Conservation (phyloP, 2,888 invertebrate species). For the Theretra japonica region DNA sequence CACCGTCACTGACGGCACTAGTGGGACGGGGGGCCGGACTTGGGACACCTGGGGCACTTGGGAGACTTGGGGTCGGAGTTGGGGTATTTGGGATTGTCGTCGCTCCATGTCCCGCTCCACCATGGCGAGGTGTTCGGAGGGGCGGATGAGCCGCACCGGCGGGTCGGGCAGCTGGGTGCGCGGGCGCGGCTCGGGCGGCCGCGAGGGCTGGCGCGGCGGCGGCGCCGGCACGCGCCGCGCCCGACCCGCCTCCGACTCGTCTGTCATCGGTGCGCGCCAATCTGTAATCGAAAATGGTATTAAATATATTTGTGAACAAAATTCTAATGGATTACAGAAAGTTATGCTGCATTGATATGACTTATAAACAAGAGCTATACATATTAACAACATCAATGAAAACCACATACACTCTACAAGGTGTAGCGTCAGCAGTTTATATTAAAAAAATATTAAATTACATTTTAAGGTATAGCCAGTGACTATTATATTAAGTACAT, state of each 20-base stretch:
- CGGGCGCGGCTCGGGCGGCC: conserved; percentile 69
- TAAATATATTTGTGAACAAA: not conserved
- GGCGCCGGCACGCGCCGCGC: conserved; percentile 73
- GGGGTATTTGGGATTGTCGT: conserved; percentile 47
- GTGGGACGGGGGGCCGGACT: conserved; percentile 62
- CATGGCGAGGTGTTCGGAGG: conserved; percentile 75
- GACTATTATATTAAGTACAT: no score
- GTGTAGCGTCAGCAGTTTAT: no score
- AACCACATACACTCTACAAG: no score
- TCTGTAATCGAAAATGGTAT: conserved; percentile 52
- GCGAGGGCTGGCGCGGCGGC: conserved; percentile 65
- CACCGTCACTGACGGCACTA: conserved; percentile 66
- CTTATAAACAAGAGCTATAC: no score
- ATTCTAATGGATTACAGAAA: no score
- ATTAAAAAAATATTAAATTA: no score
- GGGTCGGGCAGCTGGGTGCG: conserved; percentile 59
- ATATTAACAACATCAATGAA: no score
- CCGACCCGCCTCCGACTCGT: conserved; percentile 77
- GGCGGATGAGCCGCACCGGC: conserved; percentile 71
- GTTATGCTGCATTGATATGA: no score
- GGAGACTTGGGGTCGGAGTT: conserved; percentile 56
- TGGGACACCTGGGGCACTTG: conserved; percentile 42
- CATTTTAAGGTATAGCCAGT: no score
- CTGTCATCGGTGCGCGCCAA: conserved; percentile 83
- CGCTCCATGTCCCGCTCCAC: conserved; percentile 64